Evolutionary conservation across 2,113 vertebrate species (phyloP).

Genomic region (Tragulus kanchil): DNA sequence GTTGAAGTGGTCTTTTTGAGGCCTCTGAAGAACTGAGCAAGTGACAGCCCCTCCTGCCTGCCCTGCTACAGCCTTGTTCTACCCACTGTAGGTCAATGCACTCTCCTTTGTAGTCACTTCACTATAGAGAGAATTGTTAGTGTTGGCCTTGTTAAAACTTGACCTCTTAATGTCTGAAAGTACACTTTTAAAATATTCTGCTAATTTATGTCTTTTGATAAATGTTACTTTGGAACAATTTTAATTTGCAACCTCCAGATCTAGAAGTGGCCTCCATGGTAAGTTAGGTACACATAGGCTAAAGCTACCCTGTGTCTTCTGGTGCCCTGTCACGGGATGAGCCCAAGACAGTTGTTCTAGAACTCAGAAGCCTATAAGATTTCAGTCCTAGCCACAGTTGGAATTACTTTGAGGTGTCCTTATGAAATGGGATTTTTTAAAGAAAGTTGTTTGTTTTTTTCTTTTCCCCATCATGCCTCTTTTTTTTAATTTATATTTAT

Average conservation of each 20-base stretch:
- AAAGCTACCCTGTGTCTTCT: background rate
- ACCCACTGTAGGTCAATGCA: background rate
- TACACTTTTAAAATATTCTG: background rate
- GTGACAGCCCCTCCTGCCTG: background rate
- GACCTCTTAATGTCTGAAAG: background rate
- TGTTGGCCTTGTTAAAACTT: background rate
- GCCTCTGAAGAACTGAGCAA: background rate
- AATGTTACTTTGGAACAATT: no score
- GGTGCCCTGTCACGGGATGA: background rate
- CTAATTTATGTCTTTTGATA: background rate
- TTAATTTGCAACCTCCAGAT: background rate
- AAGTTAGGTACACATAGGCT: no score
- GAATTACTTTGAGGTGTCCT: background rate
- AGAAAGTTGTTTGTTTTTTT: no score
- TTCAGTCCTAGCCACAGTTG: background rate
- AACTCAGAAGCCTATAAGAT: background rate
- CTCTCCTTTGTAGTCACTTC: background rate
- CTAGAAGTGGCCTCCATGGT: background rate
- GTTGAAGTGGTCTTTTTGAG: background rate
- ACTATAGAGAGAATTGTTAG: background rate
- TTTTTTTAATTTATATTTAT: no score
- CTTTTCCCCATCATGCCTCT: no score
- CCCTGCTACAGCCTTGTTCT: background rate
- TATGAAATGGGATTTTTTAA: no score
- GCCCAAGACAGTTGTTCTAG: background rate